These are phyloP conservation scores for Dryomyza anilis DNA, from an alignment of 2,888 invertebrate genomes.

Conservation along the genomic window DNA sequence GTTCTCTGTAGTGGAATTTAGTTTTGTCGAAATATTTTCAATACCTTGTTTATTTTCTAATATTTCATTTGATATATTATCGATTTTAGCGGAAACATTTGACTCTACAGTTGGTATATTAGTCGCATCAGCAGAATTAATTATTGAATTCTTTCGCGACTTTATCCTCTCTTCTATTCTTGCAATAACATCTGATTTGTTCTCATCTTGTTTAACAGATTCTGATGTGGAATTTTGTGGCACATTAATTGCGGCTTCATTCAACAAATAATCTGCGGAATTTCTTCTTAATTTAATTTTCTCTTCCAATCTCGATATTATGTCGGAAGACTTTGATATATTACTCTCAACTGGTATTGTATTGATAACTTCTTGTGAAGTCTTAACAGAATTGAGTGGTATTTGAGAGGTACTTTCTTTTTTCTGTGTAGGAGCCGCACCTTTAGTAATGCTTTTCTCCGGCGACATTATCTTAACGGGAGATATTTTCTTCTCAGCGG, in stretches of 20 bases:
- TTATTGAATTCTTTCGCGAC: background rate
- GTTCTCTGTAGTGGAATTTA: background rate
- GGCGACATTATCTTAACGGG: slow-evolving; percentile 28
- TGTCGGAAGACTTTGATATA: slow-evolving; percentile 16
- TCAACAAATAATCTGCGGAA: slow-evolving; percentile 40
- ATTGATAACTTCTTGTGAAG: too few relatives aligned
- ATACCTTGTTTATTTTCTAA: too few relatives aligned
- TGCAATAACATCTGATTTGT: too few relatives aligned
- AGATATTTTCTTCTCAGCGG: slow-evolving; percentile 45
- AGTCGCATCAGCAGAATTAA: background rate
- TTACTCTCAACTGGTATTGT: background rate
- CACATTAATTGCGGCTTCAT: slow-evolving; percentile 42
- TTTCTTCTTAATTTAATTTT: slow-evolving; percentile 32
- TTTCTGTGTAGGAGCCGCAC: background rate
- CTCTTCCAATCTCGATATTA: slow-evolving; percentile 24
- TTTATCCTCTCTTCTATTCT: slow-evolving; percentile 37
- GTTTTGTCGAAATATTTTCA: background rate
- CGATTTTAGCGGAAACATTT: background rate
- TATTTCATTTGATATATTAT: background rate
- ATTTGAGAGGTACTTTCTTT: too few relatives aligned
- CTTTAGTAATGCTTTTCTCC: background rate
- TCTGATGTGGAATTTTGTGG: slow-evolving; percentile 42
- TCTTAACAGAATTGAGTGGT: too few relatives aligned
- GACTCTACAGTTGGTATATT: background rate
- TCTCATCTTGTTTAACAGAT: too few relatives aligned